Evolutionary conservation across 2,888 invertebrate genomes (phyloP).

Genomic region (Aporophyla nigra): DNA sequence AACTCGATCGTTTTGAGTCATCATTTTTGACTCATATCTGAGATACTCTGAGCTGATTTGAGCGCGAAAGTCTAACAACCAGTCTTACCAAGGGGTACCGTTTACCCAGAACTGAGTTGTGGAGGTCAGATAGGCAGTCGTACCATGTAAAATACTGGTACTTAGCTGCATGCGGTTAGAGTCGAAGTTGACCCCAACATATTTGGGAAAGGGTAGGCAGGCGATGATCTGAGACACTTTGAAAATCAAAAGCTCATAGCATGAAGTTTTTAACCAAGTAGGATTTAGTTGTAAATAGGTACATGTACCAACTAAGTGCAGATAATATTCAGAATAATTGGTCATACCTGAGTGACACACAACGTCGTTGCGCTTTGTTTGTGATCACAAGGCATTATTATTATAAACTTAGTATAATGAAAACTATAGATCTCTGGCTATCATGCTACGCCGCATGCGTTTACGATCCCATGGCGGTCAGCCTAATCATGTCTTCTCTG

Average conservation of each 20-base stretch:
- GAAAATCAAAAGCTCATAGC: no score
- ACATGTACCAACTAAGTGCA: constrained; percentile 14
- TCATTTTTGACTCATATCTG: constrained; percentile 13
- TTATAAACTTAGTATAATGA: background rate
- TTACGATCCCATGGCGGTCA: background rate
- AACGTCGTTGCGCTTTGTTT: constrained; percentile 26
- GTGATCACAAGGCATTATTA: background rate
- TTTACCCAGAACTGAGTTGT: no score
- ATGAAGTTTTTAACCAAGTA: background rate
- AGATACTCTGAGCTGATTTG: background rate
- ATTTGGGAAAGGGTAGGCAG: no score
- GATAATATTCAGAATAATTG: constrained; percentile 8
- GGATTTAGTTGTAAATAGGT: background rate
- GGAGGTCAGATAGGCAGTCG: no score
- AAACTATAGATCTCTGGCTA: background rate
- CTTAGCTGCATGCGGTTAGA: no score
- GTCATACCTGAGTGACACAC: constrained; percentile 32
- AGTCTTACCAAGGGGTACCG: no score
- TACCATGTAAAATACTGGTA: no score
- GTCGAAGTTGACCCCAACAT: no score
- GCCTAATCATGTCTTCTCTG: background rate
- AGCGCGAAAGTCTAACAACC: no score
- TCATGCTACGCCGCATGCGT: background rate
- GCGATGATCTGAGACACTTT: no score
- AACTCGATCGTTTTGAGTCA: constrained; percentile 4